Evolutionary conservation across 2,888 invertebrate genomes (phyloP).

Genomic region (Caenorhabditis becei): DNA sequence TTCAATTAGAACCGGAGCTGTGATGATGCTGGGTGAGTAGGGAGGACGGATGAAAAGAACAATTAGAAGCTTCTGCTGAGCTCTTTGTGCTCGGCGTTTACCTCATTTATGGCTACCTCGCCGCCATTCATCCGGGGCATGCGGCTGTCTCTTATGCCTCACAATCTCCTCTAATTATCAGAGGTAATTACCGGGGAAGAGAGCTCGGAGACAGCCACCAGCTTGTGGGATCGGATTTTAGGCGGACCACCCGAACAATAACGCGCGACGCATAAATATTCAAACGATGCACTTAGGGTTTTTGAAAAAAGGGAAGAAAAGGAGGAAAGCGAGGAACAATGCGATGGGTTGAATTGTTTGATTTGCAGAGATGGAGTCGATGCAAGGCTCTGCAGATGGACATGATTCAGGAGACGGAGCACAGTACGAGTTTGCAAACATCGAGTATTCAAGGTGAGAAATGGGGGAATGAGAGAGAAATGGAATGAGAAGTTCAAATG

Average conservation of each 20-base stretch:
- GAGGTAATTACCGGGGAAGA: slow-evolving; percentile 9
- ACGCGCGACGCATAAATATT: slow-evolving; percentile 21
- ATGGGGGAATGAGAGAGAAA: slow-evolving; percentile 2
- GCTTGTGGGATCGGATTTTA: neutral
- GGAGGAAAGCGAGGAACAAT: slow-evolving; percentile 1
- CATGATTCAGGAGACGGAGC: neutral
- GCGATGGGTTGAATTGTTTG: neutral
- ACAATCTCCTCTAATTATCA: slow-evolving; percentile 21
- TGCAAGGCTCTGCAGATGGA: slow-evolving; percentile 8
- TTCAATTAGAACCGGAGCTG: slow-evolving; percentile 5
- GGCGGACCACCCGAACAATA: slow-evolving; percentile 11
- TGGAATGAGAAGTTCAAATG: neutral
- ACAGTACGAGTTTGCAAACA: slow-evolving; percentile 1
- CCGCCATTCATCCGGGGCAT: slow-evolving; percentile 8
- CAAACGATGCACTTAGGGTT: slow-evolving; percentile 17
- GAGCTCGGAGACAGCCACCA: neutral
- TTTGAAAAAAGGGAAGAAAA: neutral
- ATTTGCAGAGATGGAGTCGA: slow-evolving; percentile 51
- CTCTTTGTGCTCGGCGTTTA: slow-evolving; percentile 16
- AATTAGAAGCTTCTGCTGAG: slow-evolving; percentile 19
- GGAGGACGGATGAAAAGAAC: neutral
- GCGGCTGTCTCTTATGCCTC: slow-evolving; percentile 28
- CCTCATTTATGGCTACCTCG: slow-evolving; percentile 13
- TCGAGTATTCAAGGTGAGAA: slow-evolving; percentile 22
- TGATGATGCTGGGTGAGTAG: slow-evolving; percentile 21